These are phyloP conservation scores for Rhysida immarginata DNA, from an alignment of 1,140 invertebrate genomes.

Conservation along the genomic window DNA sequence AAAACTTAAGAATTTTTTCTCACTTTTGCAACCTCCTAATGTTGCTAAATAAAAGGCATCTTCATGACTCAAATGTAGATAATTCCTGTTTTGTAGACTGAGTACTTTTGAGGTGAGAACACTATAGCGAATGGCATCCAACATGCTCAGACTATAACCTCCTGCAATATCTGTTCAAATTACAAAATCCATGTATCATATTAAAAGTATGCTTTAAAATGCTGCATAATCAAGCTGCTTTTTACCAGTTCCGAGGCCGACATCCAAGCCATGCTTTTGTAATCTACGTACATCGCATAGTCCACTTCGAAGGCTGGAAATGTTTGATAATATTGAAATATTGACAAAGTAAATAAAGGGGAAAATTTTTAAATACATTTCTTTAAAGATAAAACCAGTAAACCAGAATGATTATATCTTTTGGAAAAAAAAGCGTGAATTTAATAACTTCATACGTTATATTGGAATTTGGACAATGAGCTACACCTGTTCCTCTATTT, in stretches of 20 bases:
- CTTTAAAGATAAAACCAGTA: not conserved
- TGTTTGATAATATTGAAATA: not conserved
- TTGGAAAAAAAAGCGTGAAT: conserved; percentile 1
- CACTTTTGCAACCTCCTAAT: conserved; percentile 64
- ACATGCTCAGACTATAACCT: conserved; percentile 55
- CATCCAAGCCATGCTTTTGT: conserved; percentile 43
- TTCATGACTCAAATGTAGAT: conserved; percentile 46
- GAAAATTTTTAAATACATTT: not conserved
- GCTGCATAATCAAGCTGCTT: not conserved
- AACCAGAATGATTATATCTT: not conserved
- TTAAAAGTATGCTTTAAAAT: not conserved
- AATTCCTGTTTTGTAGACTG: conserved; percentile 31
- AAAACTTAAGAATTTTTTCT: too few relatives aligned
- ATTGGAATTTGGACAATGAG: conserved; percentile 80
- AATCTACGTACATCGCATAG: conserved; percentile 57
- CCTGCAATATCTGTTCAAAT: conserved; percentile 54
- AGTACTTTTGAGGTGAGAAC: conserved; percentile 56
- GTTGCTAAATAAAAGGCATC: conserved; percentile 73
- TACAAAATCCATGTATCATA: not conserved
- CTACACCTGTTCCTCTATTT: conserved; percentile 42
- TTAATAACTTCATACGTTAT: conserved; percentile 29
- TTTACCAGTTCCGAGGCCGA: conserved; percentile 72
- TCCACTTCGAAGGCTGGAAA: conserved; percentile 43
- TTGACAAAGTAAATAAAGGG: not conserved
- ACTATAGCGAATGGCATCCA: conserved; percentile 53